Evolutionary conservation across 2,113 vertebrate genomes (phyloP).

Genomic region (Hepsetus odoe): DNA sequence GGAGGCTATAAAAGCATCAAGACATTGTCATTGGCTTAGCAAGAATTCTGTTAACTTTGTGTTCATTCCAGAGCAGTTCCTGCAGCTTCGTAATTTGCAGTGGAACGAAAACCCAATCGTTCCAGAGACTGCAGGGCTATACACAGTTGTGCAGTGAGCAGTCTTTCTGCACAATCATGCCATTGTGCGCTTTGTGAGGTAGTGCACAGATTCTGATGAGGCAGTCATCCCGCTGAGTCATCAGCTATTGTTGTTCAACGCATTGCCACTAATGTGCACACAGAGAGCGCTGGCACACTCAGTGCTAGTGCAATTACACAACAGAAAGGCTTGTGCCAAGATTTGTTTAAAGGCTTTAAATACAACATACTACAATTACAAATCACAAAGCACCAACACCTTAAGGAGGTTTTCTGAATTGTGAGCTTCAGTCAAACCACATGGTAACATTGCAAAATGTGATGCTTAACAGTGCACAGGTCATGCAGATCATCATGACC

Average conservation of each 20-base stretch:
- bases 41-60: too few species aligned
- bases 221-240: slow-evolving; percentile 34
- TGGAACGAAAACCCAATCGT: not conserved
- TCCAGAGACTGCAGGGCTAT: not conserved
- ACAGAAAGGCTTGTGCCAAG: not conserved
- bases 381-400: not conserved
- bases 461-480: too few species aligned
- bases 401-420: too few species aligned
- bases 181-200: slow-evolving; percentile 28
- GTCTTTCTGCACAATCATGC: slow-evolving; percentile 12
- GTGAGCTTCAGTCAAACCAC: too few species aligned
- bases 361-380: not conserved
- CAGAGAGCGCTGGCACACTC: not conserved
- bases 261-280: not conserved
- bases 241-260: slow-evolving; percentile 26
- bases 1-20: too few species aligned
- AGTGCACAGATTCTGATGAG: slow-evolving; percentile 25
- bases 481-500: too few species aligned
- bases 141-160: not conserved
- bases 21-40: too few species aligned
- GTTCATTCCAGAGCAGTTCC: not conserved
- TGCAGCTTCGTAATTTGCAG: not conserved
- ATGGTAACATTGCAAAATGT: too few species aligned
- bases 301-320: not conserved
- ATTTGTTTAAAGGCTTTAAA: not conserved